Conservation (phyloP, 2,797 vertebrate species). For the Ataeniobius toweri region DNA sequence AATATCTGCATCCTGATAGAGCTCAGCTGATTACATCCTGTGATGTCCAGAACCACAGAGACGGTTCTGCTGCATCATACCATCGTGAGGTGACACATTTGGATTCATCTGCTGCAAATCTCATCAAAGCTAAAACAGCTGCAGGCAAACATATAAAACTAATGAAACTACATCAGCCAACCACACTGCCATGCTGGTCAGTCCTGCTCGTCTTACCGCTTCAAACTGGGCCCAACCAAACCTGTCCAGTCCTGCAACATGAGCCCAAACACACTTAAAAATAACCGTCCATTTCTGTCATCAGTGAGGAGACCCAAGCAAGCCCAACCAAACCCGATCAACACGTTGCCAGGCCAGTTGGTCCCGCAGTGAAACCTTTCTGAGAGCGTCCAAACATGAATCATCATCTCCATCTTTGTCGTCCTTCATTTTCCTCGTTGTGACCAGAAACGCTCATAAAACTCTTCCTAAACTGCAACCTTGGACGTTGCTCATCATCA, state of each 20-base stretch:
- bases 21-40: conserved; percentile 27
- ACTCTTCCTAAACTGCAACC: neutral
- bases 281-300: neutral
- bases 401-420: neutral
- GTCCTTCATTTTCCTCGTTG: conserved; percentile 1
- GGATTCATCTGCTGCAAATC: conserved; percentile 28
- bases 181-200: conserved; percentile 55
- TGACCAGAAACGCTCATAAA: conserved; percentile 5
- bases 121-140: conserved; percentile 5
- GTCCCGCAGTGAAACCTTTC: neutral
- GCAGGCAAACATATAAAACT: conserved; percentile 23
- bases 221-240: conserved; percentile 18
- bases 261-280: conserved; percentile 27
- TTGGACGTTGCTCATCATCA: neutral
- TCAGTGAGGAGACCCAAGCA: conserved; percentile 1
- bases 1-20: conserved; percentile 25
- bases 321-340: neutral
- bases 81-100: conserved; percentile 14
- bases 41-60: neutral
- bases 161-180: conserved; percentile 19
- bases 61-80: neutral
- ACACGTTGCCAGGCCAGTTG: no score
- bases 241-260: conserved; percentile 24
- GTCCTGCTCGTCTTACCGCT: conserved; percentile 43
- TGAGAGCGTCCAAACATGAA: neutral